Evolutionary conservation across 2,113 vertebrate genomes (phyloP).

Genomic region (Hyperoodon ampullatus): DNA sequence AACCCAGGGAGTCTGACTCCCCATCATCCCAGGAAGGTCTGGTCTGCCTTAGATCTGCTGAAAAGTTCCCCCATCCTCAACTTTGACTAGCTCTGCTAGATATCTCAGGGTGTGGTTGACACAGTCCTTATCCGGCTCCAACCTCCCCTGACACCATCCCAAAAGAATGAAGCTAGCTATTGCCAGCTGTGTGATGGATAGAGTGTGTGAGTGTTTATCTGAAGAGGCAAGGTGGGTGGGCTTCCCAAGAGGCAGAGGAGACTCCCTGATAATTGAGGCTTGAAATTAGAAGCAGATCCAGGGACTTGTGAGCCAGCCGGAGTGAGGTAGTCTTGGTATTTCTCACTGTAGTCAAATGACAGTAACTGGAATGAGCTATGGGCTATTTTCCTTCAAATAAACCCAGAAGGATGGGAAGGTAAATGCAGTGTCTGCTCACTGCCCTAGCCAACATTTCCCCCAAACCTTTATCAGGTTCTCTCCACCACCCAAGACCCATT

Average conservation of each 20-base stretch:
- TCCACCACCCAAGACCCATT: background rate
- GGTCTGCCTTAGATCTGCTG: background rate
- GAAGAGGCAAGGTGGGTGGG: slow-evolving; percentile 22
- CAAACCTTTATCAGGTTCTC: background rate
- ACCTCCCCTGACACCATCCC: background rate
- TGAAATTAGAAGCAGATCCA: slow-evolving; percentile 38
- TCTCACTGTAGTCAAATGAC: background rate
- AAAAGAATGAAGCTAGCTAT: slow-evolving; percentile 25
- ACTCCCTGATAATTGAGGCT: slow-evolving; percentile 43
- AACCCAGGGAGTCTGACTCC: background rate
- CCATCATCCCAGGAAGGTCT: background rate
- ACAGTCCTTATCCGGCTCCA: background rate
- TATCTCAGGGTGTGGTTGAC: background rate
- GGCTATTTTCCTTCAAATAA: slow-evolving; percentile 6
- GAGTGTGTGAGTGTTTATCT: slow-evolving; percentile 60
- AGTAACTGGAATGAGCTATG: background rate
- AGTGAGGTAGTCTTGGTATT: slow-evolving; percentile 11
- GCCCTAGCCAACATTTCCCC: background rate
- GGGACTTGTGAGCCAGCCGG: background rate
- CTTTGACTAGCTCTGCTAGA: background rate
- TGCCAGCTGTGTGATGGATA: background rate
- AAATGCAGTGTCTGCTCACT: background rate
- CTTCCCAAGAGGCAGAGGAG: background rate
- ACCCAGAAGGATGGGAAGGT: background rate
- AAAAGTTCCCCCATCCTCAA: background rate